Evolutionary conservation across 2,888 invertebrate genomes (phyloP).

Genomic region (Linyphia triangularis): DNA sequence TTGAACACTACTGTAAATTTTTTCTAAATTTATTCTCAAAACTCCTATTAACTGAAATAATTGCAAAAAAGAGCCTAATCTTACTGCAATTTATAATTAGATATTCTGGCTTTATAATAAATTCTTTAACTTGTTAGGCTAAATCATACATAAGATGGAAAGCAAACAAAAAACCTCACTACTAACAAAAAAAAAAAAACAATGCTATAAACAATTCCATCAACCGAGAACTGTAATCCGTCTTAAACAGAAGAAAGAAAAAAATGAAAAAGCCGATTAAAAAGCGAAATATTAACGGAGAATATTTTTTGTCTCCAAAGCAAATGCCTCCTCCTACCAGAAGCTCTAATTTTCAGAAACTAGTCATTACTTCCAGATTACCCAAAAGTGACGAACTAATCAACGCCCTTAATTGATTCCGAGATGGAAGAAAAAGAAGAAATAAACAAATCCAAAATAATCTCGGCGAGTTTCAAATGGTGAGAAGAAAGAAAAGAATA

Average conservation of each 20-base stretch:
- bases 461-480: slow-evolving; percentile 24
- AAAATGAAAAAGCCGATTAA: slow-evolving; percentile 23
- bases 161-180: background rate
- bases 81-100: slow-evolving; percentile 5
- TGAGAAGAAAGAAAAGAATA: background rate
- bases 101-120: background rate
- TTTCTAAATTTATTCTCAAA: too few relatives aligned
- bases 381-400: slow-evolving; percentile 54
- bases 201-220: slow-evolving; percentile 10
- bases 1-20: too few relatives aligned
- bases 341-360: slow-evolving; percentile 49
- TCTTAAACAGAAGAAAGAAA: slow-evolving; percentile 1
- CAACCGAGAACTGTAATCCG: slow-evolving; percentile 43
- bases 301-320: slow-evolving; percentile 1
- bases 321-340: background rate
- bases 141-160: slow-evolving; percentile 38
- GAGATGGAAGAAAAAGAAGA: slow-evolving; percentile 34
- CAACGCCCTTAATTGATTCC: slow-evolving; percentile 59
- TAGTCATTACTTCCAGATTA: slow-evolving; percentile 59
- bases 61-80: slow-evolving; percentile 2
- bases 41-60: too few relatives aligned
- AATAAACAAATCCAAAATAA: slow-evolving; percentile 9
- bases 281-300: slow-evolving; percentile 40
- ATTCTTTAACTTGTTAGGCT: background rate
- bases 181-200: background rate